A percentile compares a stretch with the other conserved stretches of the same genome.
Conservation (phyloP, 2,797 vertebrate species). For the Oreonectes daqikongensis region DNA sequence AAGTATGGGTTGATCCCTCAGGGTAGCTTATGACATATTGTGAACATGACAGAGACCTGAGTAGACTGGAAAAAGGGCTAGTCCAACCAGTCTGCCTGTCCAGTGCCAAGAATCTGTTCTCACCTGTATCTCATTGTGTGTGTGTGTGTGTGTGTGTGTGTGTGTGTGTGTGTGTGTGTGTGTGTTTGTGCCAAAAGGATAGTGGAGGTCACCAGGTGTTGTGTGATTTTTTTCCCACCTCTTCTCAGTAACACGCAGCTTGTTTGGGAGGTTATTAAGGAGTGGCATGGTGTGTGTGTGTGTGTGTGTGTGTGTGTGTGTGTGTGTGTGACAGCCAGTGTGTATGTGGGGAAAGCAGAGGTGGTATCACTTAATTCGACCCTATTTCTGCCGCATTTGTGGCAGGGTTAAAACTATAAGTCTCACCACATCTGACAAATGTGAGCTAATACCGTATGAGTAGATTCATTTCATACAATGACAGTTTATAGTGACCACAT, state of each 20-base stretch:
- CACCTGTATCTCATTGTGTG: constrained; percentile 53
- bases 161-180: constrained; percentile 47
- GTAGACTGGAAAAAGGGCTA: constrained; percentile 57
- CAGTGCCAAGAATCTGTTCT: constrained; percentile 29
- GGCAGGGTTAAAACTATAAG: not conserved
- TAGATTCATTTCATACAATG: not conserved
- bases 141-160: constrained; percentile 41
- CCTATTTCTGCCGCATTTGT: constrained; percentile 10
- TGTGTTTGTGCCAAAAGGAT: constrained; percentile 48
- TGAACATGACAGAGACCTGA: constrained; percentile 46
- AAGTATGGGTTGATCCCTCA: constrained; percentile 34
- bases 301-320: not conserved
- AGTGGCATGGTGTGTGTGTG: constrained; percentile 22
- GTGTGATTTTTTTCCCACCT: constrained; percentile 15
- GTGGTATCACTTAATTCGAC: constrained; percentile 7
- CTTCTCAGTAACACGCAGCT: constrained; percentile 30
- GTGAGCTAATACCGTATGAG: not conserved
- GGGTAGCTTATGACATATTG: constrained; percentile 46
- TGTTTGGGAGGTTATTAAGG: constrained; percentile 26
- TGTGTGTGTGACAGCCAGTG: constrained; percentile 22
- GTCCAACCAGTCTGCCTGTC: constrained; percentile 64
- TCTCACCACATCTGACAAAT: not conserved
- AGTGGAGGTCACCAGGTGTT: constrained; percentile 57
- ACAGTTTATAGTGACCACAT: not conserved
- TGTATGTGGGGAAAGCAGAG: constrained; percentile 30